phyloP scores from a whole-genome alignment of 2,888 invertebrate genomes.

The Matsumyia berberina region DNA sequence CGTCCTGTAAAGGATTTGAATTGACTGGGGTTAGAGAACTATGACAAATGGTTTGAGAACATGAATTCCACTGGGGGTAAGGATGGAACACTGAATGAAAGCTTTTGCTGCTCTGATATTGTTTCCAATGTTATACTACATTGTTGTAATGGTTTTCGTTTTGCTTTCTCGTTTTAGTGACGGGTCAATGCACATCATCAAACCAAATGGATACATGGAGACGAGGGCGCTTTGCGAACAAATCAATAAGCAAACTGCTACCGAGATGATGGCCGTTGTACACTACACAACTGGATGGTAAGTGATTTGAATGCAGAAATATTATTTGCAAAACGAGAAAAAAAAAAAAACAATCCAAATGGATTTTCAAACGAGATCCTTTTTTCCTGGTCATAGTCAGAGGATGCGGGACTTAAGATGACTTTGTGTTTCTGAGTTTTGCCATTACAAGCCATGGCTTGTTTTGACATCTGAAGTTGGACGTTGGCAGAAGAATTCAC shows the following conservation, averaged over 20 bases:
- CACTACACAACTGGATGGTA: conserved; percentile 91
- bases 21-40: conserved; percentile 45
- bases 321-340: conserved; percentile 25
- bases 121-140: conserved; percentile 63
- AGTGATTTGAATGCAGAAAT: conserved; percentile 78
- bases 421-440: conserved; percentile 8
- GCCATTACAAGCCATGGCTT: not conserved
- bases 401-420: not conserved
- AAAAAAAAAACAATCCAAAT: conserved; percentile 10
- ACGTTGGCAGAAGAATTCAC: not conserved
- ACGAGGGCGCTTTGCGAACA: conserved; percentile 84
- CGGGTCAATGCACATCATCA: conserved; percentile 85
- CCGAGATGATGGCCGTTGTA: conserved; percentile 87
- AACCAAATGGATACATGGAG: conserved; percentile 84
- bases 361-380: conserved; percentile 9
- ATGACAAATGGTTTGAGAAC: conserved; percentile 68
- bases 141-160: conserved; percentile 58
- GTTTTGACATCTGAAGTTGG: conserved; percentile 13
- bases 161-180: conserved; percentile 81
- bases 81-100: conserved; percentile 50
- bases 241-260: conserved; percentile 85
- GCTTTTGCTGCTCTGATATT: conserved; percentile 50
- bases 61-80: conserved; percentile 34
- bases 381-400: no score
- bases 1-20: conserved; percentile 47